These are phyloP conservation scores for Nemotelus nigrinus DNA, from an alignment of 2,888 invertebrate genomes.

Conservation along the genomic window DNA sequence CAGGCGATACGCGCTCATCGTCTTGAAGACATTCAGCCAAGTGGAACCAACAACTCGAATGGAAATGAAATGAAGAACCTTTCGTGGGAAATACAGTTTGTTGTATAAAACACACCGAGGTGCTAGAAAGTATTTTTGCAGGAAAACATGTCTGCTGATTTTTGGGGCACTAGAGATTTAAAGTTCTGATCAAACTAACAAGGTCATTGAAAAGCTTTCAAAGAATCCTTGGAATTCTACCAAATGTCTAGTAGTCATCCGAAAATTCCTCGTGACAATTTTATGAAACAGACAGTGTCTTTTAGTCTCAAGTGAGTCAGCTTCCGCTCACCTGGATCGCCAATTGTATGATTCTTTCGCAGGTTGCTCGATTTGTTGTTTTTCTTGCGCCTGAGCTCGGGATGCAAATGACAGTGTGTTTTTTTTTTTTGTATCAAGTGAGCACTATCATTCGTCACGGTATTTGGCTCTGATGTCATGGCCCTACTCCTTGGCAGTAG, in stretches of 20 bases:
- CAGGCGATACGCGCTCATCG: slow-evolving; percentile 17
- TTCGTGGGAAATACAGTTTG: slow-evolving; percentile 2
- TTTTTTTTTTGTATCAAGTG: no score
- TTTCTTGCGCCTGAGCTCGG: background rate
- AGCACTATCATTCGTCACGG: slow-evolving; percentile 30
- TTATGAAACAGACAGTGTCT: no score
- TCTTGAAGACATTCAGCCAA: slow-evolving; percentile 14
- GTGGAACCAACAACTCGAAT: background rate
- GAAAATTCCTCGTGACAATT: no score
- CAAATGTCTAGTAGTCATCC: no score
- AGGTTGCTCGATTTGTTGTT: background rate
- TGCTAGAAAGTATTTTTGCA: background rate
- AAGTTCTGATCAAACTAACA: background rate
- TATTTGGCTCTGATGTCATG: slow-evolving; percentile 10
- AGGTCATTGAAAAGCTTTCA: no score
- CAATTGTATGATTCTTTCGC: background rate
- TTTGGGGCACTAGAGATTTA: background rate
- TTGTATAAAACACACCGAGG: background rate
- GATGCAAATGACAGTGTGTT: slow-evolving; percentile 20
- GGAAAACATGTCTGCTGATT: background rate
- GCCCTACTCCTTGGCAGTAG: background rate
- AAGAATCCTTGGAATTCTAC: no score
- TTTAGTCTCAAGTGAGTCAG: background rate
- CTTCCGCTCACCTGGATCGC: slow-evolving; percentile 9
- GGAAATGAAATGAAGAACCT: background rate